These are phyloP conservation scores for Cylloceria caligata DNA, from an alignment of 2,888 invertebrate species.

Conservation along the genomic window DNA sequence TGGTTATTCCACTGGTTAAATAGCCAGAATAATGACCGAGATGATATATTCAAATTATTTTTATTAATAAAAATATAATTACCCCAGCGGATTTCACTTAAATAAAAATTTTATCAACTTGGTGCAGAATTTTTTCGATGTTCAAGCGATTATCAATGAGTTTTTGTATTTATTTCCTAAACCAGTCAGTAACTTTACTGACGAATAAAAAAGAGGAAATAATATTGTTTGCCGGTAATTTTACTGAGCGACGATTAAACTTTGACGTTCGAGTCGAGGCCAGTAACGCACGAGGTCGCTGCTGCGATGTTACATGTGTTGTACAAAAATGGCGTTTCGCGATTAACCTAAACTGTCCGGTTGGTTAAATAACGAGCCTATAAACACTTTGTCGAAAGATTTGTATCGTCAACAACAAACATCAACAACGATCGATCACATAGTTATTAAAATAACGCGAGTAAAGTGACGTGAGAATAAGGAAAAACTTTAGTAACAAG, in stretches of 20 bases:
- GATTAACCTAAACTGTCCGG: conserved; percentile 41
- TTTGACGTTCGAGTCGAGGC: conserved; percentile 10
- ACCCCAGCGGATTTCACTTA: neutral
- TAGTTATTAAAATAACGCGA: neutral
- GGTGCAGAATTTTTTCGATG: no score
- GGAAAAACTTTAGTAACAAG: neutral
- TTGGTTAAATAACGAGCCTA: neutral
- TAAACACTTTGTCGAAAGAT: conserved; percentile 19
- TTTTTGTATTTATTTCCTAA: no score
- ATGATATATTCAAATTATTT: neutral
- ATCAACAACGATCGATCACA: neutral
- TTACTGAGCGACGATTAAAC: neutral
- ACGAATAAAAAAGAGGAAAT: neutral
- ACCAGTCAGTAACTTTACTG: neutral
- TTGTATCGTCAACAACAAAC: neutral
- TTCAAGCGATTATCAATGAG: no score
- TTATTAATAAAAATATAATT: neutral
- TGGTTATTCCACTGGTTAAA: conserved; percentile 9
- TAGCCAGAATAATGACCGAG: neutral
- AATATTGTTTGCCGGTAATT: neutral
- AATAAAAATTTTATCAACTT: no score
- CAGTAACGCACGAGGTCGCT: conserved; percentile 30
- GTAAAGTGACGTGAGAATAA: conserved; percentile 16
- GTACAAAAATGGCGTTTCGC: conserved; percentile 1
- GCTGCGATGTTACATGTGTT: neutral